phyloP scores from a whole-genome alignment of 2,888 invertebrate genomes.

The Apantesis nais region DNA sequence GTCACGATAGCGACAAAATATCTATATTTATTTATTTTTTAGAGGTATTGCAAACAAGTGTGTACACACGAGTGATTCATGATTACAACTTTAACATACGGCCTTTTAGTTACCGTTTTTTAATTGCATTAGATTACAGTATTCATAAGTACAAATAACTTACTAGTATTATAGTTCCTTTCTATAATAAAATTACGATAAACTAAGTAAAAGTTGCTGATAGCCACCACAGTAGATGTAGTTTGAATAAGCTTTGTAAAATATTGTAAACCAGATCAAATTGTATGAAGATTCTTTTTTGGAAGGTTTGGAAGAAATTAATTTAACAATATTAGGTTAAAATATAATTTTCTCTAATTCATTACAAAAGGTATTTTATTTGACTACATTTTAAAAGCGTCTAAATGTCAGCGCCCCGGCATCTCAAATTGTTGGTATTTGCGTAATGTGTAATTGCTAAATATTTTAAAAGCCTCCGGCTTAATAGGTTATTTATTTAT shows the following conservation, averaged over 20 bases:
- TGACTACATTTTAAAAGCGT: constrained; percentile 20
- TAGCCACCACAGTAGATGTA: not conserved
- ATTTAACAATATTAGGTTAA: not conserved
- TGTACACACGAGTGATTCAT: too few relatives aligned
- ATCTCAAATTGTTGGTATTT: constrained; percentile 19
- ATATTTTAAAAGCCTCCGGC: constrained; percentile 15
- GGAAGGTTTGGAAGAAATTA: too few relatives aligned
- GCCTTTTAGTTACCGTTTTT: too few relatives aligned
- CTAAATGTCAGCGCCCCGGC: constrained; percentile 30
- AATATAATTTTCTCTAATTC: not conserved
- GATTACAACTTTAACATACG: too few relatives aligned
- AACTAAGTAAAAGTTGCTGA: not conserved
- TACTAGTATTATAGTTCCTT: not conserved
- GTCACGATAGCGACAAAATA: too few relatives aligned
- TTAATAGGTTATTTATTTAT: constrained; percentile 8
- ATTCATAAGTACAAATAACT: not conserved
- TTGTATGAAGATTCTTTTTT: too few relatives aligned
- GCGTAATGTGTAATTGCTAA: constrained; percentile 30
- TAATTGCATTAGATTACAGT: too few relatives aligned
- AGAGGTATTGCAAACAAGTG: too few relatives aligned
- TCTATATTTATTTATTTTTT: too few relatives aligned
- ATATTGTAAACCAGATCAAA: too few relatives aligned
- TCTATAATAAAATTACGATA: not conserved
- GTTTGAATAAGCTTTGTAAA: not conserved
- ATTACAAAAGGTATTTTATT: constrained; percentile 21